Conservation (phyloP, 2,797 vertebrate species). For the Hafferia zeledoni region DNA sequence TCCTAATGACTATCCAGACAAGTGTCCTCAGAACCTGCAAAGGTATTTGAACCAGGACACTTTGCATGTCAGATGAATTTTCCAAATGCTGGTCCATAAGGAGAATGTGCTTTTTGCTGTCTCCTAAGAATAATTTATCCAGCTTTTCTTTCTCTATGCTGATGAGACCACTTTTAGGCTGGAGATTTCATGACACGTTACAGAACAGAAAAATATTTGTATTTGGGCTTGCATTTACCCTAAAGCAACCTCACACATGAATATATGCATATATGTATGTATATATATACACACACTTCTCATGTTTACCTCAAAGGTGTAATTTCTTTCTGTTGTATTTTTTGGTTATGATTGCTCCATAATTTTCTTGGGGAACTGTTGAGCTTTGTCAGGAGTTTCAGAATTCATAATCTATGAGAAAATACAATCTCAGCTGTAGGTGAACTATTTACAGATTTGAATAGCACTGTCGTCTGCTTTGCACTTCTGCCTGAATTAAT, state of each 20-base stretch:
- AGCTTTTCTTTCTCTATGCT: not conserved
- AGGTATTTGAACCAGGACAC: not conserved
- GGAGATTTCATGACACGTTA: not conserved
- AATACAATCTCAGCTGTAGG: not conserved
- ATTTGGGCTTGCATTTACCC: not conserved
- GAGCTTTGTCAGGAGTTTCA: not conserved
- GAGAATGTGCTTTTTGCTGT: not conserved
- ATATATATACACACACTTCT: no score
- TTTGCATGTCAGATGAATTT: not conserved
- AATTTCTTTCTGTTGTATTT: not conserved
- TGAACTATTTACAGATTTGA: not conserved
- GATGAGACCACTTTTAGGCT: not conserved
- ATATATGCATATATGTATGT: not conserved
- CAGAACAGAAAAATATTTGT: not conserved
- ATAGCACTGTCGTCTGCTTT: not conserved
- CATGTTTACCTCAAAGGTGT: not conserved
- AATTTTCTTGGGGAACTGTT: not conserved
- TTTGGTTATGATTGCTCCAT: not conserved
- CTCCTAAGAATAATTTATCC: not conserved
- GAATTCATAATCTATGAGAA: not conserved
- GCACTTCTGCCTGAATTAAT: not conserved
- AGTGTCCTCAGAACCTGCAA: slow-evolving; percentile 5
- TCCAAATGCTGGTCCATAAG: not conserved
- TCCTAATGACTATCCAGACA: not conserved
- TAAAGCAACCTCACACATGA: not conserved